A percentile compares a stretch with the other conserved stretches of the same genome.
Conservation (phyloP, 2,888 invertebrate species). For the Xanthorhoe designata region DNA sequence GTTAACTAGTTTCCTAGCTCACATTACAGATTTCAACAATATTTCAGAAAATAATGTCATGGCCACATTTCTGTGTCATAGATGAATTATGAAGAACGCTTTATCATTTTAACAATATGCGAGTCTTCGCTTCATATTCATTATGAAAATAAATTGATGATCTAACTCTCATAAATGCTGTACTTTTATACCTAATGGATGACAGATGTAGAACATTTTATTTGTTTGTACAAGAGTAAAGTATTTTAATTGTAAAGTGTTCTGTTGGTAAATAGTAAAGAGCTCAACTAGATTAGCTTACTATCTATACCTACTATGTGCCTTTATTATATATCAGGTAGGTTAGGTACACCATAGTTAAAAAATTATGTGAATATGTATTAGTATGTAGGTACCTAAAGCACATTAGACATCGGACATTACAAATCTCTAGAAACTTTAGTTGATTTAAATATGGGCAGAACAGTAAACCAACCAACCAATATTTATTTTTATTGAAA, state of each 20-base stretch:
- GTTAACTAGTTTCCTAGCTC: conserved; percentile 6
- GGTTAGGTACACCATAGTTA: no score
- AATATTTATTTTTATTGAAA: neutral
- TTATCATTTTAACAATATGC: conserved; percentile 12
- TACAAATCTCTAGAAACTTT: no score
- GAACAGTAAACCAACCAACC: neutral
- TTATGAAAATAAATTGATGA: conserved; percentile 5
- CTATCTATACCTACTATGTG: neutral
- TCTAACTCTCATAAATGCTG: neutral
- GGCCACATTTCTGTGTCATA: conserved; percentile 23
- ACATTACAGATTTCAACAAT: conserved; percentile 12
- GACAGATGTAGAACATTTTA: neutral
- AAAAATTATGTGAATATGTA: no score
- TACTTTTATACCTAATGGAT: neutral
- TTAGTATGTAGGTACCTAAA: no score
- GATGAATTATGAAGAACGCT: conserved; percentile 23
- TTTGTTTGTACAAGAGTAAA: neutral
- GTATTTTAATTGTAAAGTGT: no score
- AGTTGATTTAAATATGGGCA: neutral
- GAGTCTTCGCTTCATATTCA: conserved; percentile 1
- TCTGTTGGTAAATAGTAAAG: neutral
- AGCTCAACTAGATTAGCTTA: no score
- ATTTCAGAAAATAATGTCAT: conserved; percentile 24
- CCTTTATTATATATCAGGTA: no score
- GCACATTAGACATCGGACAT: no score